Conservation (phyloP, 92 coral and sea anemone genomes). For the Epizoanthus illoricatus region DNA sequence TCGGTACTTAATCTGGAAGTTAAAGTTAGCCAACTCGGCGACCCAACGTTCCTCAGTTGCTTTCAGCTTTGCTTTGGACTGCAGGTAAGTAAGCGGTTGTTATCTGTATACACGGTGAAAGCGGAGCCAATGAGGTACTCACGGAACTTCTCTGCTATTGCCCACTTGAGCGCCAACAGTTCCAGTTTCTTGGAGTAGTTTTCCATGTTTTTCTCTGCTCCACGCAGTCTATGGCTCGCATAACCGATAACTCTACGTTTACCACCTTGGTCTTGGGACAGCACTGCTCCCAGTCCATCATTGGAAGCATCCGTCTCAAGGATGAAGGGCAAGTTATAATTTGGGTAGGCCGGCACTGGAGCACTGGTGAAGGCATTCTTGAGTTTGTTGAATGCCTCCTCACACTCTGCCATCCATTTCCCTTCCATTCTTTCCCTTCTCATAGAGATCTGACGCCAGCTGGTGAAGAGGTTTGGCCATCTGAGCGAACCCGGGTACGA, state of each 20-base stretch:
- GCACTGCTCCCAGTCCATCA: conserved; percentile 33
- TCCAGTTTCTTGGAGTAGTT: conserved; percentile 46
- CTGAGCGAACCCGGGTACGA: conserved; percentile 46
- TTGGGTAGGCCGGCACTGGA: conserved; percentile 42
- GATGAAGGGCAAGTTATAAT: conserved; percentile 34
- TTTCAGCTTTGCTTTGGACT: conserved; percentile 44
- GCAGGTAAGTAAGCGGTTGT: conserved; percentile 53
- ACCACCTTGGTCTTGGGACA: conserved; percentile 36
- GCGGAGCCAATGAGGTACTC: conserved; percentile 41
- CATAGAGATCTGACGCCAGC: conserved; percentile 29
- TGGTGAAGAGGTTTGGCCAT: conserved; percentile 43
- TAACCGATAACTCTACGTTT: conserved; percentile 11
- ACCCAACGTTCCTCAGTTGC: conserved; percentile 55
- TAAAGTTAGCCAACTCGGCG: conserved; percentile 42
- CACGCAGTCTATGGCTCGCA: conserved; percentile 37
- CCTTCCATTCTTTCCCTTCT: conserved; percentile 37
- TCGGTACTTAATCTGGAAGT: conserved; percentile 45
- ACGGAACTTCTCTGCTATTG: conserved; percentile 41
- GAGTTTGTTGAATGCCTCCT: conserved; percentile 24
- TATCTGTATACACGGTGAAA: conserved; percentile 42
- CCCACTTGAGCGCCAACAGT: conserved; percentile 48
- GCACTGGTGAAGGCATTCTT: conserved; percentile 27
- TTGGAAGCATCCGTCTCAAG: conserved; percentile 39
- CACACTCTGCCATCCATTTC: conserved; percentile 30
- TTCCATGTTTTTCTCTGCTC: conserved; percentile 44